Base-by-base conservation (phyloP, 2,113 vertebrate genomes). In the Platichthys stellatus region DNA sequence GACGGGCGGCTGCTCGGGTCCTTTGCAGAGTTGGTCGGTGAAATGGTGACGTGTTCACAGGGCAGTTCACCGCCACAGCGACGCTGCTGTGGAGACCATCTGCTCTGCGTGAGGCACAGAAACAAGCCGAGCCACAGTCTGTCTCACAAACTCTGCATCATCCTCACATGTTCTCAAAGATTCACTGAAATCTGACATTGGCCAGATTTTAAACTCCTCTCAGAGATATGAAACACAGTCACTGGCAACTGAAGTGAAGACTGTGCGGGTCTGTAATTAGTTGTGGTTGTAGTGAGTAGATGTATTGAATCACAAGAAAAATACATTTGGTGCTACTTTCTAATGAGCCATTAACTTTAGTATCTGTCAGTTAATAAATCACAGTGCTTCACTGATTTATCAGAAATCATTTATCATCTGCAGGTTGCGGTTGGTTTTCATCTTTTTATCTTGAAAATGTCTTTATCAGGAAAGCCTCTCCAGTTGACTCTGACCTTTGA, bases 11-110 rank as follows among this genome's bases (percentile, higher is more conserved):
- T 76, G 51, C 64, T 76, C 40, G 53, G 53, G 53, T 63, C 72
- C 59, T 87, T 83, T 74, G 78, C 66, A 62, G 63, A 54, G 68
- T 74, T 15, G 66, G 73, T 63, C 72, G 49, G 63, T 47, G 65
- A 15, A 24, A 40, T 68, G 84, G 77, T 80, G 67, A 85, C 63
- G 18, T 79, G 53, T 70, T 74, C 72, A 65, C 63, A 51, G 78
- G 72, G 78, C 85, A 80, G 72, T 62, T 74, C 78, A 49, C 53
- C 54, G 47, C 69, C 66, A 69, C 69, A 60, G 66, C 49, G 63
- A 83, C 78, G 83, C 88, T 85, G 88, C 71, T 82, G 88, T 74
- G 76, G 57, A 60, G 49, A 81, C 86, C 91, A 89, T 92, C 91
- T 91, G 89, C 80, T 85, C 60, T 63, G 75, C 0, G 71, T 23